Evolutionary conservation across 23 tunicate genomes (phyloP).

Genomic region (Botrylloides violaceus): DNA sequence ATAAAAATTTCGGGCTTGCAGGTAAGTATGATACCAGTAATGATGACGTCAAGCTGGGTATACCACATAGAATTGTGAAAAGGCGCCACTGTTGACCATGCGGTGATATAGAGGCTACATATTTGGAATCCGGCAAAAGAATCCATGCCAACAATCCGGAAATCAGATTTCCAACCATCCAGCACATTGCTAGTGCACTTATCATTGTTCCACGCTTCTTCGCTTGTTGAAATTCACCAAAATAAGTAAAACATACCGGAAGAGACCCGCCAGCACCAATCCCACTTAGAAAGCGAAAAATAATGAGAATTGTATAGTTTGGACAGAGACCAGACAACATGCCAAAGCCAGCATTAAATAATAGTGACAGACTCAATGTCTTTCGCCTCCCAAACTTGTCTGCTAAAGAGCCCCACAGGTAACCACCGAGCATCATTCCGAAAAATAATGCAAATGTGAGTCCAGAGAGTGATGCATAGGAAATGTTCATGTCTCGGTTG

Average conservation of each 20-base stretch:
- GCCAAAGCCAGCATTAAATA: slow-evolving; percentile 61
- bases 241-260: slow-evolving; percentile 79
- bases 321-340: slow-evolving; percentile 38
- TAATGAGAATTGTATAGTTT: slow-evolving; percentile 24
- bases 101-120: slow-evolving; percentile 28
- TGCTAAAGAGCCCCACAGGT: slow-evolving; percentile 81
- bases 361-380: slow-evolving; percentile 47
- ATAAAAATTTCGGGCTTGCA: slow-evolving; percentile 72
- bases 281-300: slow-evolving; percentile 68
- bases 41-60: slow-evolving; percentile 68
- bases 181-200: slow-evolving; percentile 85
- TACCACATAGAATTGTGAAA: slow-evolving; percentile 59
- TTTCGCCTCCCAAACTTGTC: slow-evolving; percentile 58
- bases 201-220: slow-evolving; percentile 73
- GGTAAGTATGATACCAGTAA: slow-evolving; percentile 66
- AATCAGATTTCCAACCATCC: slow-evolving; percentile 90
- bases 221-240: slow-evolving; percentile 80
- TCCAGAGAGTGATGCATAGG: slow-evolving; percentile 29
- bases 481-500: slow-evolving; percentile 22
- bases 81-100: slow-evolving; percentile 64
- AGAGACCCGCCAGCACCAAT: slow-evolving; percentile 90
- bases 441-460: slow-evolving; percentile 57
- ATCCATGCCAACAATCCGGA: slow-evolving; percentile 67
- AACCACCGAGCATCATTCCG: slow-evolving; percentile 88
- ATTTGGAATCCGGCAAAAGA: slow-evolving; percentile 22